Conservation (phyloP, 2,888 invertebrate genomes). For the Pterostichus madidus region DNA sequence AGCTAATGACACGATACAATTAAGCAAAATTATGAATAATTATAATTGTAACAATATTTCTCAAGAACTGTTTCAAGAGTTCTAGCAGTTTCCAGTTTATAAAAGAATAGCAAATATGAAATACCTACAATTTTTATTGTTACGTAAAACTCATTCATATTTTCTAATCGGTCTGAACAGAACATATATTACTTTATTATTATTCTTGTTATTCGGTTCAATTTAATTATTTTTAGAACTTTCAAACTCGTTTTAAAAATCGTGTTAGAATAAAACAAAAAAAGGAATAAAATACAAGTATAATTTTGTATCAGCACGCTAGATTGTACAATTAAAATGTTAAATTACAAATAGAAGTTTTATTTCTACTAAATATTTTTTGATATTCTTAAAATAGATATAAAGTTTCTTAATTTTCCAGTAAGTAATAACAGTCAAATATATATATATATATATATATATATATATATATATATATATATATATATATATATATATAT, state of each 20-base stretch:
- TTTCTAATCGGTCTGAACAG: not conserved
- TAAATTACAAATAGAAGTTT: not conserved
- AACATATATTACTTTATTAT: no score
- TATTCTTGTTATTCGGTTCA: no score
- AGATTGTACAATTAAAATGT: not conserved
- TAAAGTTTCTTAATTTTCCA: no score
- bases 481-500: no score
- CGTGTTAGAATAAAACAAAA: no score
- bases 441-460: no score
- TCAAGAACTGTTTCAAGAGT: not conserved
- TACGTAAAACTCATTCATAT: not conserved
- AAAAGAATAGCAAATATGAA: not conserved
- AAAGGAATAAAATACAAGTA: not conserved
- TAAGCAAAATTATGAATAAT: not conserved
- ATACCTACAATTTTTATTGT: not conserved
- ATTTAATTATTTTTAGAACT: not conserved
- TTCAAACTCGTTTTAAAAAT: not conserved
- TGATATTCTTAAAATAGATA: no score
- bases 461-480: no score
- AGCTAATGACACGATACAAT: not conserved
- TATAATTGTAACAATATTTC: constrained; percentile 8
- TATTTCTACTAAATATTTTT: not conserved
- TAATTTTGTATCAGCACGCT: not conserved
- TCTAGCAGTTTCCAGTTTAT: not conserved
- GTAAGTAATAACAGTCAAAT: no score